phyloP scores from a whole-genome alignment of 2,113 vertebrate species.

The Eulemur macaco region DNA sequence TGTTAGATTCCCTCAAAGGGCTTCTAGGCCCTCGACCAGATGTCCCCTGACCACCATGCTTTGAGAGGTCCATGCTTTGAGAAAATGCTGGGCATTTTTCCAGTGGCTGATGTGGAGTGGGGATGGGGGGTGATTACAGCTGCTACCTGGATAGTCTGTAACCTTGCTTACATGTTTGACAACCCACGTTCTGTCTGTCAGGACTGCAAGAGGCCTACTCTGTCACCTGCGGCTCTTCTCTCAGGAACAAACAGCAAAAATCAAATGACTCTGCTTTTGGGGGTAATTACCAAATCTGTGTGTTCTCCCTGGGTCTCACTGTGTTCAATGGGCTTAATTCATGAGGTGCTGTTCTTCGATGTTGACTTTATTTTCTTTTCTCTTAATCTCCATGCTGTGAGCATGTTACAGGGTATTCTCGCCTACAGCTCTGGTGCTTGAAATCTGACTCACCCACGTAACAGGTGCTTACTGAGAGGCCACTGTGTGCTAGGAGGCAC shows the following conservation, averaged over 20 bases:
- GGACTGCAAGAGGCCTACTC: constrained; percentile 86
- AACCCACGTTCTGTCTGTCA: constrained; percentile 81
- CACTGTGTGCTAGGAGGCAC: neutral
- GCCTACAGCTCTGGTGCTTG: neutral
- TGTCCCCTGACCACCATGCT: neutral
- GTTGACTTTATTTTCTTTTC: neutral
- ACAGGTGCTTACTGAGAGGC: neutral
- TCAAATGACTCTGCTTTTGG: constrained; percentile 81
- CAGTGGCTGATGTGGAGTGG: neutral
- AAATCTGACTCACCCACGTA: neutral
- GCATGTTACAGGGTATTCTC: neutral
- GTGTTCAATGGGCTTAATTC: neutral
- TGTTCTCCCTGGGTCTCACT: constrained; percentile 59
- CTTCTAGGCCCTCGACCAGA: neutral
- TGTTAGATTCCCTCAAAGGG: neutral
- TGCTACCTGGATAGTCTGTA: neutral
- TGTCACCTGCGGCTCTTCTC: constrained; percentile 85
- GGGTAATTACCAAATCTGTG: constrained; percentile 83
- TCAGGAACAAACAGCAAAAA: constrained; percentile 83
- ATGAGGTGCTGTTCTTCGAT: neutral
- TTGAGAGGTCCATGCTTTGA: neutral
- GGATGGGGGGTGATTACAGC: neutral
- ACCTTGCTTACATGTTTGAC: constrained; percentile 70
- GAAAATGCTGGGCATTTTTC: neutral
- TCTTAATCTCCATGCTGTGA: neutral